These are phyloP conservation scores for Drosophila tristis DNA, from an alignment of 1,140 invertebrate genomes.

Conservation along the genomic window DNA sequence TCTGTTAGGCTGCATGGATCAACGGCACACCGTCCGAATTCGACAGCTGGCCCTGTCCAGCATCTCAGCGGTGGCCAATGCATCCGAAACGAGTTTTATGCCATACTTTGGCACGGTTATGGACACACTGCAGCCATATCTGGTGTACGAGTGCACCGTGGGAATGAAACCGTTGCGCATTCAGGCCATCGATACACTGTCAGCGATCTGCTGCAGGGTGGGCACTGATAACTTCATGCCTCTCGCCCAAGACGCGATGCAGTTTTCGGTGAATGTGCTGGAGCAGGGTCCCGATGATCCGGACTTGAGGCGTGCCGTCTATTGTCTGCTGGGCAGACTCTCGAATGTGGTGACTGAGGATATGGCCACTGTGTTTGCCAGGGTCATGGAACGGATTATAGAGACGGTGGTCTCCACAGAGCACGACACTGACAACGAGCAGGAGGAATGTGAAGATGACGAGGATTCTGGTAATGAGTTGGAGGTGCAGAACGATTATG, in stretches of 20 bases:
- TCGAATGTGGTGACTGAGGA: constrained; percentile 89
- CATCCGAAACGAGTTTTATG: constrained; percentile 89
- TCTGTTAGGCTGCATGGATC: constrained; percentile 87
- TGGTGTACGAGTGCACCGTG: constrained; percentile 85
- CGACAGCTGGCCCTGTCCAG: constrained; percentile 89
- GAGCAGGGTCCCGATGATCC: constrained; percentile 88
- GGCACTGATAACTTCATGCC: constrained; percentile 88
- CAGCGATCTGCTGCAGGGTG: constrained; percentile 87
- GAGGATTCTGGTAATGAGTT: constrained; percentile 84
- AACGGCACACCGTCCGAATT: constrained; percentile 86
- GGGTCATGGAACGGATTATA: constrained; percentile 88
- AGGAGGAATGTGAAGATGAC: constrained; percentile 81
- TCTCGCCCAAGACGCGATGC: constrained; percentile 87
- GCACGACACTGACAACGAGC: constrained; percentile 82
- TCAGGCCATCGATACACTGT: constrained; percentile 89
- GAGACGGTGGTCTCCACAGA: constrained; percentile 88
- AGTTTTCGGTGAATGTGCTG: constrained; percentile 88
- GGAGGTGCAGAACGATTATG: constrained; percentile 90
- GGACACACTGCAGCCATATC: constrained; percentile 87
- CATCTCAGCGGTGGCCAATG: constrained; percentile 88
- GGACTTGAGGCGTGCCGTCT: constrained; percentile 89
- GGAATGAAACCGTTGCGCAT: constrained; percentile 86
- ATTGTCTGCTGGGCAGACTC: constrained; percentile 89
- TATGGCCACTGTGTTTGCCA: constrained; percentile 87
- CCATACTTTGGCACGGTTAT: constrained; percentile 91